Base-by-base conservation (phyloP, 1,140 invertebrate species). In the Drosophila carrolli region DNA sequence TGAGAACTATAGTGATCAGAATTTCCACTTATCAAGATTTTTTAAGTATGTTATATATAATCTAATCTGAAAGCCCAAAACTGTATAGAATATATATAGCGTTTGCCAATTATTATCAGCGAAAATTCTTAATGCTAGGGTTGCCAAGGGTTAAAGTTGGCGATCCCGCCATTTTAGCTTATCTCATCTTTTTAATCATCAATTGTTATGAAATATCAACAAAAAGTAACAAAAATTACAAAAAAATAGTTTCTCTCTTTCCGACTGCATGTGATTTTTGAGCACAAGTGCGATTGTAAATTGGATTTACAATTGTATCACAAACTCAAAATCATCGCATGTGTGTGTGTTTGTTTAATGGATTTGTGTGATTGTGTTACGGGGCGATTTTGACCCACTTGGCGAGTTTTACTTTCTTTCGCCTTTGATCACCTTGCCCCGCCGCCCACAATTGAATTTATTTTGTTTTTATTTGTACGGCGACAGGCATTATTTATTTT, bases 401-500 rank as follows among this genome's bases (percentile, higher is more conserved):
- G 79, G 63, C 83, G 71, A 72, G 80, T 86, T 86, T 86, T 86
- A 86, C 83, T 86, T 86, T 86, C 83, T 88, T 86, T 86, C 48
- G 82, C 63, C 75, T 84, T 81, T 84, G 50, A 53, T 53, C 14
- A 19, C 9, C 50, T 88, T 51, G 55, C 54, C 53, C n/a, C 32
- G 16, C 27, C 61, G n/a, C 54, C 60, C 37, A 29, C 75, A 78
- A 35, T 55, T 50, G 13, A 38, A n/a, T 32, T 7, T 32, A 32
- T 32, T 32, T 32, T 32, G 29, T 32, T 32, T 32, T 41, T 32
- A 50, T 51, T 57, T 23, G n/a, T 54, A 46, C 40, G 40, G 53
- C 47, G 11, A 2, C 19, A 63, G 56, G 55, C 51, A 23, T 61
- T 61, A 62, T 62, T 41, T 59, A 23, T 46, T 60, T 65, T 59